Evolutionary conservation across 2,113 vertebrate species (phyloP).

Genomic region (Muntiacus reevesi): DNA sequence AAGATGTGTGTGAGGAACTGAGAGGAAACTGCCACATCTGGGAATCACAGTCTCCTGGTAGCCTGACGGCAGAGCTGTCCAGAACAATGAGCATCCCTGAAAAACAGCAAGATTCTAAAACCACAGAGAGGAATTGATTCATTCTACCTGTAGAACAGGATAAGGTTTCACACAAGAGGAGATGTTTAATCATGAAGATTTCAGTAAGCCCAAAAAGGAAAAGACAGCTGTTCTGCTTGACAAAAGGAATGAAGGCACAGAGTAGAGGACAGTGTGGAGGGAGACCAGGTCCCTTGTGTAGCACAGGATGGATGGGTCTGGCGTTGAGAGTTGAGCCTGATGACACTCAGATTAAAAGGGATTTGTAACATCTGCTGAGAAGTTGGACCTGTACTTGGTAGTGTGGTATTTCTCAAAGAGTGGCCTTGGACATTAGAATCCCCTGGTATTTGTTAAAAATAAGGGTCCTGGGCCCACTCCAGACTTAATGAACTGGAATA

Average conservation of each 20-base stretch:
- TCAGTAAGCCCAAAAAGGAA: background rate
- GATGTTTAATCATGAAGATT: background rate
- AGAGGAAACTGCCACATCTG: background rate
- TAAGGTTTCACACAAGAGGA: background rate
- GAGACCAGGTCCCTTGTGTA: background rate
- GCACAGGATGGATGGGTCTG: background rate
- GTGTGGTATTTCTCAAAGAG: background rate
- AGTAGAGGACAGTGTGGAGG: no score
- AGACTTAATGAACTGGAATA: background rate
- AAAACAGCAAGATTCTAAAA: background rate
- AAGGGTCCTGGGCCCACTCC: background rate
- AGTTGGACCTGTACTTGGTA: background rate
- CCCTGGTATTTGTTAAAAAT: background rate
- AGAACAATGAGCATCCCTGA: background rate
- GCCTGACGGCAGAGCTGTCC: background rate
- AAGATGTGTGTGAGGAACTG: background rate
- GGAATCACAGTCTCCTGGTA: background rate
- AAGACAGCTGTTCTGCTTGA: background rate
- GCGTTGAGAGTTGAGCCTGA: background rate
- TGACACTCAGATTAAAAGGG: background rate
- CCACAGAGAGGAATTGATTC: background rate
- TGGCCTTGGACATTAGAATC: background rate
- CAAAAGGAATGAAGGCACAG: background rate
- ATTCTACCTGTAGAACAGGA: background rate
- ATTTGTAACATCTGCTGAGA: background rate